Evolutionary conservation across 2,888 invertebrate genomes (phyloP).

Genomic region (Homarus gammarus): DNA sequence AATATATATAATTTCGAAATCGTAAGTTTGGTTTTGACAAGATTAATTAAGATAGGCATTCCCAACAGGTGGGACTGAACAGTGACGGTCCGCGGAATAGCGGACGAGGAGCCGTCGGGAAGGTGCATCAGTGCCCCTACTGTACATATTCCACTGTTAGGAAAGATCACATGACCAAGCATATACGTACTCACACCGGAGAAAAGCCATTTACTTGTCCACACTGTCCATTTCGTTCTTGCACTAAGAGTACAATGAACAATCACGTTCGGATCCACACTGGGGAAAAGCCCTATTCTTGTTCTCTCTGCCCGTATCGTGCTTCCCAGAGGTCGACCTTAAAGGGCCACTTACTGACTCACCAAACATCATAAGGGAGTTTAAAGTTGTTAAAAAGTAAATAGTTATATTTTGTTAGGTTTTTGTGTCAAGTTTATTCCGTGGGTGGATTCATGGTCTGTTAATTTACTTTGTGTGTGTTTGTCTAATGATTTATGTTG

Average conservation of each 20-base stretch:
- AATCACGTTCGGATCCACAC: constrained; percentile 55
- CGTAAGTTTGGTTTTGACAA: constrained; percentile 22
- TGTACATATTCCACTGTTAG: constrained; percentile 42
- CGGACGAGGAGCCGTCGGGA: constrained; percentile 36
- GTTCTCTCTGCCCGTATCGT: constrained; percentile 50
- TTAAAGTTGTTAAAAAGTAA: background rate
- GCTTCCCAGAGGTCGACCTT: constrained; percentile 49
- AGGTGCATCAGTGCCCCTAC: constrained; percentile 36
- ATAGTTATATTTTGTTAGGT: background rate
- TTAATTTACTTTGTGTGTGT: no score
- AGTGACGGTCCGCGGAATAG: constrained; percentile 56
- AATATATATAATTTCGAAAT: constrained; percentile 18
- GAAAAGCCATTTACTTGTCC: constrained; percentile 58
- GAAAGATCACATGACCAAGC: constrained; percentile 55
- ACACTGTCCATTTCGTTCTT: constrained; percentile 39
- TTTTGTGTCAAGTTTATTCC: no score
- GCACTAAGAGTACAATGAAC: constrained; percentile 45
- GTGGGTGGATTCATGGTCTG: no score
- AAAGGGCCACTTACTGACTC: constrained; percentile 18
- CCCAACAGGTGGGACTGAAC: constrained; percentile 65
- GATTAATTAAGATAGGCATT: constrained; percentile 61
- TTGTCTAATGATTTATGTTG: no score
- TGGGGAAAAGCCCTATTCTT: constrained; percentile 53
- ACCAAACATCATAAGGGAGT: no score
- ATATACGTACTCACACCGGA: constrained; percentile 46